These are phyloP conservation scores for Bombyx mori DNA, from an alignment of 1,140 invertebrate species.

Conservation along the genomic window DNA sequence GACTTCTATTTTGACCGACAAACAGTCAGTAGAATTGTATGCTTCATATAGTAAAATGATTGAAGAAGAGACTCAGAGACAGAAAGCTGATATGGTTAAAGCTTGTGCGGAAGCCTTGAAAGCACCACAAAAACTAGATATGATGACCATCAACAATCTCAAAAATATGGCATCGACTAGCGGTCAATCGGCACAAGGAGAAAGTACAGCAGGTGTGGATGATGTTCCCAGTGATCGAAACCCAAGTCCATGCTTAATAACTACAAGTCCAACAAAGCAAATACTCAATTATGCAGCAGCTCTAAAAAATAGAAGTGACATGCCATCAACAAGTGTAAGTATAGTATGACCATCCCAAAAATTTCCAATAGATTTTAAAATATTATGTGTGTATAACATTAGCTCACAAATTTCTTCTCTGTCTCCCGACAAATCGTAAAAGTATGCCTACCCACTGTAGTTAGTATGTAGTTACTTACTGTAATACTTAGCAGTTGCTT, in stretches of 20 bases:
- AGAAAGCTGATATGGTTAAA: constrained; percentile 52
- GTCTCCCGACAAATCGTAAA: neutral
- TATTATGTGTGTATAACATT: neutral
- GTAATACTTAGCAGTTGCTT: neutral
- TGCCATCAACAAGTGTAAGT: constrained; percentile 49
- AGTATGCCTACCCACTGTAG: neutral
- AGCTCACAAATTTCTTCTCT: neutral
- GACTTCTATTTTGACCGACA: constrained; percentile 52
- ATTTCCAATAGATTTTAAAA: neutral
- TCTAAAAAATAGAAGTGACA: constrained; percentile 35
- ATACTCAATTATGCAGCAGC: constrained; percentile 46
- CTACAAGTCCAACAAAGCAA: constrained; percentile 33
- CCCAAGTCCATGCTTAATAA: constrained; percentile 31
- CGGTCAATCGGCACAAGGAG: constrained; percentile 27
- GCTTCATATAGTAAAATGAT: constrained; percentile 37
- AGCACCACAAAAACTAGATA: constrained; percentile 35
- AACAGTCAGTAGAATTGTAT: constrained; percentile 43
- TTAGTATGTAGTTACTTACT: neutral
- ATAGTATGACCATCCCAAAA: neutral
- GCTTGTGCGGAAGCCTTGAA: constrained; percentile 53
- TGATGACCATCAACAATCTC: constrained; percentile 38
- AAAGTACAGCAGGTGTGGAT: constrained; percentile 28
- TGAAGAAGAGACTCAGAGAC: constrained; percentile 38
- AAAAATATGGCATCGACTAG: constrained; percentile 18
- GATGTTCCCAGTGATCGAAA: constrained; percentile 27